A percentile compares a stretch with the other conserved stretches of the same genome.
phyloP scores from a whole-genome alignment of 2,888 invertebrate genomes.

The Bombylius discolor region DNA sequence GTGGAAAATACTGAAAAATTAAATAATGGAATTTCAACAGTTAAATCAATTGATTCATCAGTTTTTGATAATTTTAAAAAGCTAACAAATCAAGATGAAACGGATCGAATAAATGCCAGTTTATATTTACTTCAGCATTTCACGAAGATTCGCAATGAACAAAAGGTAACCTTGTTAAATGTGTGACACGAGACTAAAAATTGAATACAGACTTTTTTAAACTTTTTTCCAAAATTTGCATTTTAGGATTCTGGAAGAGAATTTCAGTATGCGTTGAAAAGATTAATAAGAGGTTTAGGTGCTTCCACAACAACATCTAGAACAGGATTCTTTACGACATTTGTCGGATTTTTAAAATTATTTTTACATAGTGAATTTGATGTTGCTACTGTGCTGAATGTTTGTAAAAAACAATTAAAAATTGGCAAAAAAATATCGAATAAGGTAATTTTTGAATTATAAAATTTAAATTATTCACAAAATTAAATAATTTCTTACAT shows the following conservation, averaged over 20 bases:
- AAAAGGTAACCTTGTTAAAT: slow-evolving; percentile 18
- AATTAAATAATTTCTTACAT: not conserved
- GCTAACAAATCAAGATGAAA: slow-evolving; percentile 21
- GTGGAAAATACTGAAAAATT: not conserved
- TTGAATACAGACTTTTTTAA: not conserved
- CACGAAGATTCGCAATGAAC: slow-evolving; percentile 17
- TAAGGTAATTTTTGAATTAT: slow-evolving; percentile 15
- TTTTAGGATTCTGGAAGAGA: slow-evolving; percentile 34
- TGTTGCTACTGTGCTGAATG: slow-evolving; percentile 42
- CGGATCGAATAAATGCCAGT: slow-evolving; percentile 20
- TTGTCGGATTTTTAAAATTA: slow-evolving; percentile 46
- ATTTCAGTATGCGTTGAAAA: slow-evolving; percentile 50
- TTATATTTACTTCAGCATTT: slow-evolving; percentile 21
- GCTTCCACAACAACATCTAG: slow-evolving; percentile 50
- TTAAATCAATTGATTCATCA: slow-evolving; percentile 17
- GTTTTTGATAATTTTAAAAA: slow-evolving; percentile 24
- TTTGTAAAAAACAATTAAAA: slow-evolving; percentile 53
- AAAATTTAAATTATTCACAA: not conserved
- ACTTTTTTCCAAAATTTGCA: slow-evolving; percentile 2
- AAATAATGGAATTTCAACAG: not conserved
- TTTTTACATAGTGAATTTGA: slow-evolving; percentile 36
- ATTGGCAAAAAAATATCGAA: slow-evolving; percentile 32
- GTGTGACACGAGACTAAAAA: too few species aligned
- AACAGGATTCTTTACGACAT: slow-evolving; percentile 54
- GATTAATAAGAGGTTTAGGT: slow-evolving; percentile 59